Evolutionary conservation across 1,140 invertebrate species (phyloP).

Genomic region (Reticulitermes speratus): DNA sequence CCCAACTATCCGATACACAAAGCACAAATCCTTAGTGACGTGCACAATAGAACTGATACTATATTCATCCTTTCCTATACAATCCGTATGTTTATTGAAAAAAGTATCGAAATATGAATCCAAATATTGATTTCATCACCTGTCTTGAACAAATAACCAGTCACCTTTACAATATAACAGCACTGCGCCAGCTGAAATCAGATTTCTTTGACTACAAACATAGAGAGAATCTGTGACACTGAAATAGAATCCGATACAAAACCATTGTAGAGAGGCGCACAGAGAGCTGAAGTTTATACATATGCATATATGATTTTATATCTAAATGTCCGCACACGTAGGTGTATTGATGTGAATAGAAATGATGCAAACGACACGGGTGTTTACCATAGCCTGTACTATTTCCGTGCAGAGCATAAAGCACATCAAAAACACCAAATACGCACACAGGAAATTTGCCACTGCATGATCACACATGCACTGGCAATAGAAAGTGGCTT

Average conservation of each 20-base stretch:
- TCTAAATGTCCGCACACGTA: background rate
- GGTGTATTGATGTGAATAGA: background rate
- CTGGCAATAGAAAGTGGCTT: background rate
- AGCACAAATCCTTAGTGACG: no score
- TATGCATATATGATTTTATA: background rate
- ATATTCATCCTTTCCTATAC: no score
- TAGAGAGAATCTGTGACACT: background rate
- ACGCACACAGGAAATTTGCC: background rate
- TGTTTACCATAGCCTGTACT: background rate
- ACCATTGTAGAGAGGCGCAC: background rate
- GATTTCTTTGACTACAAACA: background rate
- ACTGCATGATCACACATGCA: background rate
- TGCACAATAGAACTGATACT: no score
- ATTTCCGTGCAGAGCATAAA: background rate
- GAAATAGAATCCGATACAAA: background rate
- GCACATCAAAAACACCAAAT: background rate
- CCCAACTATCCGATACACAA: no score
- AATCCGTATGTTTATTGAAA: no score
- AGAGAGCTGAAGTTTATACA: background rate
- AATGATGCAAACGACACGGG: background rate
- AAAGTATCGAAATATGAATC: background rate
- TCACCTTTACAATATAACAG: background rate
- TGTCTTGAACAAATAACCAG: background rate
- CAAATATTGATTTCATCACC: background rate
- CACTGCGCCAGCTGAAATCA: background rate